Percentiles rank a stretch among this genome's conserved stretches.
These are phyloP conservation scores for Aspiorhynchus laticeps DNA, from an alignment of 2,113 vertebrate species.

Conservation along the genomic window DNA sequence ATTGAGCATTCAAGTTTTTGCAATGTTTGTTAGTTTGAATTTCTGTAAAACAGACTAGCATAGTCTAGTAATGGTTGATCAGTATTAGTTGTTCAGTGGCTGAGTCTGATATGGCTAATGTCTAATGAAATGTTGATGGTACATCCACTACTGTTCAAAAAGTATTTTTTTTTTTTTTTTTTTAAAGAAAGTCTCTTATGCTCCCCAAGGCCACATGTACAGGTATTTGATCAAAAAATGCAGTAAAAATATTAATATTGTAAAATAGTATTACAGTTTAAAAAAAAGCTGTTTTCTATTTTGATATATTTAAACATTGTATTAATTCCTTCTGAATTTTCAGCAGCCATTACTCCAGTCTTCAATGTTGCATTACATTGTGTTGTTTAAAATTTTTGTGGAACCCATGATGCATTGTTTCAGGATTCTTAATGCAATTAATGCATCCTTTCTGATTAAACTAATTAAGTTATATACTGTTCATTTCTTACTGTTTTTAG, in stretches of 20 bases:
- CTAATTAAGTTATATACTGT: background rate
- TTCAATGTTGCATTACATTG: background rate
- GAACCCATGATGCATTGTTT: background rate
- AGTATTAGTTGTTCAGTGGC: too few relatives aligned
- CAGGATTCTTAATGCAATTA: background rate
- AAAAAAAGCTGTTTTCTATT: background rate
- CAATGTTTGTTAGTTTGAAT: background rate
- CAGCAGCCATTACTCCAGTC: background rate
- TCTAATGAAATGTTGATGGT: background rate
- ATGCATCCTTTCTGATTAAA: background rate
- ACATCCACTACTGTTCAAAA: background rate
- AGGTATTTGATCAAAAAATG: too few relatives aligned
- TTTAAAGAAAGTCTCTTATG: background rate
- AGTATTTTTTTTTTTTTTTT: too few relatives aligned
- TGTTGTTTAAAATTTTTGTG: background rate
- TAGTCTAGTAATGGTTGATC: background rate
- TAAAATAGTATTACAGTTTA: background rate
- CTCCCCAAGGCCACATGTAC: background rate
- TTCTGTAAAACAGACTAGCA: background rate
- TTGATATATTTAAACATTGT: background rate
- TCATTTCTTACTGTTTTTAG: background rate
- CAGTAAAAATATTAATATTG: background rate
- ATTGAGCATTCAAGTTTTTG: background rate
- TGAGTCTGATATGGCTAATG: background rate
- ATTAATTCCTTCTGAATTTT: background rate